A percentile compares a stretch with the other conserved stretches of the same genome.
These are phyloP conservation scores for Cryptoleucopteryx plumbea DNA, from an alignment of 2,113 vertebrate genomes.

Conservation along the genomic window DNA sequence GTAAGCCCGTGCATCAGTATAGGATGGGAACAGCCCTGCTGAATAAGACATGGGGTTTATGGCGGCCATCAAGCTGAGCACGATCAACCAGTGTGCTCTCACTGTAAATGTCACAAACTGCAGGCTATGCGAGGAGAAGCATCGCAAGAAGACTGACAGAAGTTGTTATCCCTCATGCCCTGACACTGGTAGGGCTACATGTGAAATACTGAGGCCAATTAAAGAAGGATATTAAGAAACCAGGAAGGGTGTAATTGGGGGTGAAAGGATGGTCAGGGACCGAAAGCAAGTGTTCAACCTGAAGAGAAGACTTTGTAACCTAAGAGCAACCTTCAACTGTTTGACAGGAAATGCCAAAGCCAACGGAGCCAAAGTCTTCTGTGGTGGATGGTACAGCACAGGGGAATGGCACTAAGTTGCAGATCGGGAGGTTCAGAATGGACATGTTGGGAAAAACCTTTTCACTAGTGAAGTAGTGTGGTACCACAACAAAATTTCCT, in stretches of 20 bases:
- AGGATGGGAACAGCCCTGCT: background rate
- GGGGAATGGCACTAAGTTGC: background rate
- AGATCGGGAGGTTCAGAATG: background rate
- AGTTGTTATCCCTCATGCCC: background rate
- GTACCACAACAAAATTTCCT: background rate
- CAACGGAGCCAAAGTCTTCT: background rate
- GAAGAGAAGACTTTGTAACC: background rate
- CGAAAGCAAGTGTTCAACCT: background rate
- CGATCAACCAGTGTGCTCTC: background rate
- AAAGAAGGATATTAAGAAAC: background rate
- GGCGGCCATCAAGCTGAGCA: background rate
- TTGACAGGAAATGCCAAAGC: background rate
- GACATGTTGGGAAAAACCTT: background rate
- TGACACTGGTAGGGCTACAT: no score
- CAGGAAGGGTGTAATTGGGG: background rate
- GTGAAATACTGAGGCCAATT: background rate
- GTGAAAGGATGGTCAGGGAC: background rate
- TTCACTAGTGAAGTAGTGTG: background rate
- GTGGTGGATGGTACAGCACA: background rate
- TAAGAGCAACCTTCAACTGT: background rate
- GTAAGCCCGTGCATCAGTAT: accelerated
- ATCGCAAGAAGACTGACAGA: background rate
- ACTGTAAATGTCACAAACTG: no score
- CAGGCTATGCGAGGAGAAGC: background rate
- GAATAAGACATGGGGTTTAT: background rate